A percentile compares a stretch with the other conserved stretches of the same genome.
phyloP scores from a whole-genome alignment of 2,797 vertebrate genomes.

The Diglossa cyanea region DNA sequence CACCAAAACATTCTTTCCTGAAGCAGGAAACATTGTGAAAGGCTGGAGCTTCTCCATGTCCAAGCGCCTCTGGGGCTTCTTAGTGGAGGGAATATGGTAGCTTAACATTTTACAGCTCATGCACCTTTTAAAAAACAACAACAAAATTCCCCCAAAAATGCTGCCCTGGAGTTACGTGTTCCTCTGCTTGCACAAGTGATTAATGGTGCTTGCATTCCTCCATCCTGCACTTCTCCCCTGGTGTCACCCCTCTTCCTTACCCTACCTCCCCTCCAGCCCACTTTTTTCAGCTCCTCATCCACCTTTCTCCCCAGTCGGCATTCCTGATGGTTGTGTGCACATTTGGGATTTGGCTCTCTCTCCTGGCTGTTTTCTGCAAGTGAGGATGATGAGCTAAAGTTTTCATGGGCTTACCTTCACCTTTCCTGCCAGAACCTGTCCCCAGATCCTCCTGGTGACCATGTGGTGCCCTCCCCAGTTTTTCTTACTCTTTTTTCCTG shows the following conservation, averaged over 20 bases:
- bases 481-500: not conserved
- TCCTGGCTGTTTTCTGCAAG: not conserved
- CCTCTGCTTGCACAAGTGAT: not conserved
- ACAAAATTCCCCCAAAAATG: not conserved
- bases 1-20: not conserved
- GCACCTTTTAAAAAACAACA: not conserved
- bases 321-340: rapidly evolving
- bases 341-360: not conserved
- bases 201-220: not conserved
- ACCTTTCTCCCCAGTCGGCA: rapidly evolving
- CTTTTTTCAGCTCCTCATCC: not conserved
- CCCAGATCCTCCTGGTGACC: not conserved
- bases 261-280: not conserved
- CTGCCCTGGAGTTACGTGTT: rapidly evolving
- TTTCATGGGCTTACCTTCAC: not conserved
- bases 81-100: not conserved
- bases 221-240: not conserved
- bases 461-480: not conserved
- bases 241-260: not conserved
- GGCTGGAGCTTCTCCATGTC: not conserved
- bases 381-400: not conserved
- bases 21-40: not conserved
- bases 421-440: not conserved
- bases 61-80: not conserved
- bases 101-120: not conserved